These are phyloP conservation scores for Xenopus borealis DNA, from an alignment of 2,113 vertebrate species.

Conservation along the genomic window DNA sequence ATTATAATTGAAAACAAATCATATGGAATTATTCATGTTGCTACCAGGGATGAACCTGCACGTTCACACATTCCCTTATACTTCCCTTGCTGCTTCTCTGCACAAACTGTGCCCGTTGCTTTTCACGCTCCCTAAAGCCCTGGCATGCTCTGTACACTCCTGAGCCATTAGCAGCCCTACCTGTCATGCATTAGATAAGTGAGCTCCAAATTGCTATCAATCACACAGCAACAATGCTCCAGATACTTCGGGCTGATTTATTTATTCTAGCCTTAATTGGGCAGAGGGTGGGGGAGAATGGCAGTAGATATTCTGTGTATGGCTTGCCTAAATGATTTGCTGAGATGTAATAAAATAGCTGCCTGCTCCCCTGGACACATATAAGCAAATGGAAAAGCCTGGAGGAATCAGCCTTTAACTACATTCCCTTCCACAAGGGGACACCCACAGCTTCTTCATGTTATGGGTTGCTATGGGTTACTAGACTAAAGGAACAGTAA, in stretches of 20 bases:
- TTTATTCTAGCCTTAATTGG: slow-evolving; percentile 21
- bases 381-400: neutral
- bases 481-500: too few species aligned
- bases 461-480: too few species aligned
- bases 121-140: slow-evolving; percentile 2
- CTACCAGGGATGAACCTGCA: slow-evolving; percentile 11
- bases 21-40: slow-evolving; percentile 14
- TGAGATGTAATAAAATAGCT: slow-evolving; percentile 14
- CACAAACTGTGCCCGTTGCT: slow-evolving; percentile 14
- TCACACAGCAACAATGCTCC: slow-evolving; percentile 6
- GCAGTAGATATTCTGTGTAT: neutral
- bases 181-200: slow-evolving; percentile 25
- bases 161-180: slow-evolving; percentile 19
- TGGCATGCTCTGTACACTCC: slow-evolving; percentile 10
- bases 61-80: neutral
- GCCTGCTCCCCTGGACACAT: slow-evolving; percentile 11
- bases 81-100: neutral
- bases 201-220: slow-evolving; percentile 15
- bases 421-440: slow-evolving; percentile 9
- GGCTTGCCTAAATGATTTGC: neutral
- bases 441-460: slow-evolving; percentile 12
- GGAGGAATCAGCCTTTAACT: slow-evolving; percentile 13
- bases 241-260: slow-evolving; percentile 12
- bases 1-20: neutral
- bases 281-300: neutral